Base-by-base conservation (phyloP, 2,113 vertebrate species). In the Ginglymostoma cirratum region DNA sequence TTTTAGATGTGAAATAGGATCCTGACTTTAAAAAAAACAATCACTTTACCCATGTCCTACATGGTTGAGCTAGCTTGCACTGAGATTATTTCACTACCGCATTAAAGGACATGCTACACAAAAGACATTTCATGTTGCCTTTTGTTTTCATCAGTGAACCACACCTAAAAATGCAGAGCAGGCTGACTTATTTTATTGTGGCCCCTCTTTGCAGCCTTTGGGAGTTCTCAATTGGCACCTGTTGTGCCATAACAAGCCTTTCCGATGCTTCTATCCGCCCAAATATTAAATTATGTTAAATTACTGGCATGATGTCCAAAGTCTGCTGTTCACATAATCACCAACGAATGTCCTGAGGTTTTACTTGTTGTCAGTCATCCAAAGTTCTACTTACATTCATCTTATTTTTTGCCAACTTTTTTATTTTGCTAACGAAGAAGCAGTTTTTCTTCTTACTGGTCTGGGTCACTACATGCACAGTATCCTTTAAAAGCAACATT, bases 121-220 rank as follows among this genome's bases (percentile, higher is more conserved):
- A 70, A 69, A 95, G 3, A 15, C 38, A 42, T 92, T 48, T 27
- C 72, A 94, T 94, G 65, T 69, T 94, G 65, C 6, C 65, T 42
- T 70, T 95, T 95, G 67, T 48, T 94, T 95, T 72, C 93, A 95
- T 72, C 65, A 30, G 24, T 42, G 42, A 95, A 95, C 66, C 66
- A 95, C 67, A 34, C 23, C n/a, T 52, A 72, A 38, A 23, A 69
- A 70, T 24, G 2, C 30, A 72, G 24, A 69, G 90, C 90, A 93
- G 3, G 19, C 65, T 67, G n/a, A 48, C 45, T 70, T 48, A 69
- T 55, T 89, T 55, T 30, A 27, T 95, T 45, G 12, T 95, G 27
- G n/a, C 42, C 38, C 76, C 42, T 95, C 24, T 34, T 72, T 95
- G 17, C 45, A 70, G 23, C 67, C 67, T 17, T 92, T 19, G 61